A percentile compares a stretch with the other conserved stretches of the same genome.
These are phyloP conservation scores for Zaprionus tsacasi DNA, from an alignment of 1,140 invertebrate genomes.

Conservation along the genomic window DNA sequence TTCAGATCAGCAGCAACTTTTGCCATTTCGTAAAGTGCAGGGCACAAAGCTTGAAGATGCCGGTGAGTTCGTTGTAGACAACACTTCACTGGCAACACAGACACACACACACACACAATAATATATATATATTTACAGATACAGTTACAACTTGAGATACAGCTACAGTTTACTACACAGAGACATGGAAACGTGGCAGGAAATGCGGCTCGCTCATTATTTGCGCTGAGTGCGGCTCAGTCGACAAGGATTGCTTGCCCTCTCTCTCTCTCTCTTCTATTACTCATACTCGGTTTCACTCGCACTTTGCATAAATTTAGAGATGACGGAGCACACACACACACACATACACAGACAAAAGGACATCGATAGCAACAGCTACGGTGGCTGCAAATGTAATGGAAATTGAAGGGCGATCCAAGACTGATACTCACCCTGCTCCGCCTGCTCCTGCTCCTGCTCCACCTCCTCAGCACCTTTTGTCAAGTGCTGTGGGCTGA, in stretches of 20 bases:
- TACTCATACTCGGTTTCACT: background rate
- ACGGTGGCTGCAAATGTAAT: slow-evolving; percentile 71
- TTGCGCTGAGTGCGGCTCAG: slow-evolving; percentile 76
- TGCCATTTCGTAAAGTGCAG: slow-evolving; percentile 74
- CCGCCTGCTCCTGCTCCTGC: background rate
- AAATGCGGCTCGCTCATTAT: slow-evolving; percentile 82
- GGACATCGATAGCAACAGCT: slow-evolving; percentile 73
- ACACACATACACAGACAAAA: slow-evolving; percentile 35
- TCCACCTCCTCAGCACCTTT: slow-evolving; percentile 63
- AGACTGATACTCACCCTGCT: background rate
- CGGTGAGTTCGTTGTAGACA: slow-evolving; percentile 63
- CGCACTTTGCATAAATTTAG: slow-evolving; percentile 82
- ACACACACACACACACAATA: slow-evolving; percentile 25
- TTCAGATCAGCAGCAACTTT: slow-evolving; percentile 49
- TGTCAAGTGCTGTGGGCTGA: slow-evolving; percentile 70
- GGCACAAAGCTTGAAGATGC: slow-evolving; percentile 64
- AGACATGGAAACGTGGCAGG: slow-evolving; percentile 69
- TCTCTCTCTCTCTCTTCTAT: background rate
- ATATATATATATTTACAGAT: slow-evolving; percentile 6
- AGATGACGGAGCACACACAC: slow-evolving; percentile 72
- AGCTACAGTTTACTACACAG: slow-evolving; percentile 46
- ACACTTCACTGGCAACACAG: slow-evolving; percentile 46
- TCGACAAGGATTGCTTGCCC: slow-evolving; percentile 58
- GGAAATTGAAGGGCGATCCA: slow-evolving; percentile 75
- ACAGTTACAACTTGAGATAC: slow-evolving; percentile 51